Evolutionary conservation across 1,140 invertebrate genomes (phyloP), one percentile per base, ranked within the genome.

Genomic region (Aradophagus sp.): DNA sequence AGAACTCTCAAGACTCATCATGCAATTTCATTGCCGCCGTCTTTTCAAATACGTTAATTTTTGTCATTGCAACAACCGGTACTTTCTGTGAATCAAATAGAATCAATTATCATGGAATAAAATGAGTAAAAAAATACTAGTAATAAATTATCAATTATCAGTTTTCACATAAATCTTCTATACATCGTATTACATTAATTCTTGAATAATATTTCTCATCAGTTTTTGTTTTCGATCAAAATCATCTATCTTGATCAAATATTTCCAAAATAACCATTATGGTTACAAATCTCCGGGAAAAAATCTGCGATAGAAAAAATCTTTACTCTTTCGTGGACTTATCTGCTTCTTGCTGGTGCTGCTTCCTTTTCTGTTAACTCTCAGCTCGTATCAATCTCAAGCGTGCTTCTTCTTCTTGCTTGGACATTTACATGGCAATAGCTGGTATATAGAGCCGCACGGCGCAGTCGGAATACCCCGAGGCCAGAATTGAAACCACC

Each of bases 401-500:
- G 67, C 70, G 76, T 71, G 61, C 68, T 77, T 72, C 68, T 77
- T 72, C 44, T 74, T 79, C 73, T 73, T 68, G 53, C 68, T 74
- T 52, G 73, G 73, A 77, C 78, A 80, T 80, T 80, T 80, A 79
- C 77, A 80, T 78, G 78, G 79, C 74, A 80, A 79, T 81, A 80
- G 77, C 63, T 76, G 67, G 61, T 62, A 50, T 68, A 59, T 75
- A 76, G 68, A 73, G 67, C 65, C 73, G 73, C 74, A 75, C 69
- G 73, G 48, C 66, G 59, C 52, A 59, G 61, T 42, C 67, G 56
- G 69, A 63, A 52, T 77, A 78, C 82, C 83, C 77, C 66, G 75
- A 79, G 84, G 83, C 79, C 75, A 74, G 84, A 84, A 86, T 86
- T 83, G 84, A 85, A 86, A 86, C 83, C 82, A 83, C 80, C 83